These are phyloP conservation scores for Drosophila silvestris DNA, from an alignment of 2,888 invertebrate species.

Conservation along the genomic window DNA sequence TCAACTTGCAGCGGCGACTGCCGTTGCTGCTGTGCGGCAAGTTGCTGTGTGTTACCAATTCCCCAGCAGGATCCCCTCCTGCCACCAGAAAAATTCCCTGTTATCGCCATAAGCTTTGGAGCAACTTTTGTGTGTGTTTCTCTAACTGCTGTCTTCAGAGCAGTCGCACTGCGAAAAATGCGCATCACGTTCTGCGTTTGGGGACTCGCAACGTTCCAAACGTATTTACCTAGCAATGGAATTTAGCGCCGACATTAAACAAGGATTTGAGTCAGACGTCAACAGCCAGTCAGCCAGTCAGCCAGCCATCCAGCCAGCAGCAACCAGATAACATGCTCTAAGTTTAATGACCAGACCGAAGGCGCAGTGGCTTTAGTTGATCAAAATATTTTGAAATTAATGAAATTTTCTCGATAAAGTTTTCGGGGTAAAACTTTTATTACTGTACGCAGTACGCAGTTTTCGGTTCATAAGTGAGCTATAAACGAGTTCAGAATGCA, in stretches of 20 bases:
- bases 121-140: conserved; percentile 66
- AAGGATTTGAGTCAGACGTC: conserved; percentile 29
- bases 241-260: conserved; percentile 68
- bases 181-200: conserved; percentile 79
- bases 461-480: not conserved
- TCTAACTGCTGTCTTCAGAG: not conserved
- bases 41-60: conserved; percentile 24
- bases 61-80: not conserved
- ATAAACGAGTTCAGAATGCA: not conserved
- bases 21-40: conserved; percentile 23
- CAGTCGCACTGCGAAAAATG: conserved; percentile 75
- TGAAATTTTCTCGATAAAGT: conserved; percentile 43
- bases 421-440: conserved; percentile 14
- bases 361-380: conserved; percentile 7
- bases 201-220: conserved; percentile 55
- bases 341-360: conserved; percentile 49
- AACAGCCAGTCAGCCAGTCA: conserved; percentile 1
- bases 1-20: conserved; percentile 28
- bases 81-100: conserved; percentile 7
- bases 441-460: conserved; percentile 7
- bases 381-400: conserved; percentile 28
- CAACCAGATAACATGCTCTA: conserved; percentile 10
- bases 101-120: conserved; percentile 67
- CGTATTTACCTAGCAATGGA: conserved; percentile 74
- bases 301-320: not conserved